A percentile compares a stretch with the other conserved stretches of the same genome.
Conservation (phyloP, 1,140 invertebrate species). For the Cardiocondyla obscurior region DNA sequence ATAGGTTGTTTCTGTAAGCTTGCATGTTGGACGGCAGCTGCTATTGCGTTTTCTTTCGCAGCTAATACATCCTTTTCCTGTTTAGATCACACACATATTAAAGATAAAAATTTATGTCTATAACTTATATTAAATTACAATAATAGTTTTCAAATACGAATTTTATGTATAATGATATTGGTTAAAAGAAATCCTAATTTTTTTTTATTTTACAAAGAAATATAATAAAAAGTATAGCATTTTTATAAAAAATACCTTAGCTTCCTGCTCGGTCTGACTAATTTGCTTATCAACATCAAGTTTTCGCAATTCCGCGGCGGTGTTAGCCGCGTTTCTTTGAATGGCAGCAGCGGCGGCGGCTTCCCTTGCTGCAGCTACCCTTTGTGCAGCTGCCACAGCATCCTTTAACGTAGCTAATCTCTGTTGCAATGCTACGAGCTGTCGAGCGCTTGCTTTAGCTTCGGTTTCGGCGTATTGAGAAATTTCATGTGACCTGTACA, state of each 20-base stretch:
- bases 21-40: conserved; percentile 76
- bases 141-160: neutral
- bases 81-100: neutral
- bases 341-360: conserved; percentile 81
- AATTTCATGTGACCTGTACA: conserved; percentile 79
- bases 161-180: neutral
- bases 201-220: neutral
- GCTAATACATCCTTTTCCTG: conserved; percentile 79
- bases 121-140: conserved; percentile 4
- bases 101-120: conserved; percentile 10
- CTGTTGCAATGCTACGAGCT: conserved; percentile 81
- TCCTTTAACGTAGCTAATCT: conserved; percentile 81
- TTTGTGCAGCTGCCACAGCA: conserved; percentile 81
- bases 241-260: conserved; percentile 73
- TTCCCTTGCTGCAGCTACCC: conserved; percentile 81
- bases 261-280: conserved; percentile 79
- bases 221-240: neutral
- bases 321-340: conserved; percentile 80
- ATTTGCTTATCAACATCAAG: conserved; percentile 83
- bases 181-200: neutral
- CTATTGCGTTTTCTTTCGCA: conserved; percentile 81
- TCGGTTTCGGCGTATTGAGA: conserved; percentile 77
- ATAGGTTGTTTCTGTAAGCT: conserved; percentile 70
- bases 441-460: conserved; percentile 78
- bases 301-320: conserved; percentile 81